These are phyloP conservation scores for Eubasilissa regina DNA, from an alignment of 1,140 invertebrate genomes.

Conservation along the genomic window DNA sequence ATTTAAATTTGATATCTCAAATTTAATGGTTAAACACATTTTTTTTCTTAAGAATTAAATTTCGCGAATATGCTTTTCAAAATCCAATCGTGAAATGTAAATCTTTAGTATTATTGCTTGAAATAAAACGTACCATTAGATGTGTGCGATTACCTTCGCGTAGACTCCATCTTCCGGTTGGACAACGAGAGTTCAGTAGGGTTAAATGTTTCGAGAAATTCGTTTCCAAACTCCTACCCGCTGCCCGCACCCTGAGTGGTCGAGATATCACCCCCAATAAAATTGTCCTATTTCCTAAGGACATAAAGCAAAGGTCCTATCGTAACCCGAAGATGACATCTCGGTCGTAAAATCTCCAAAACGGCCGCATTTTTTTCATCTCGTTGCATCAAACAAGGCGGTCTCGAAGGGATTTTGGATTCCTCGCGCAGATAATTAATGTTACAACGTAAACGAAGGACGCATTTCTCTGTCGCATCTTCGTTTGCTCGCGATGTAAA, in stretches of 20 bases:
- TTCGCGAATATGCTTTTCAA: no score
- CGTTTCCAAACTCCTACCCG: conserved; percentile 14
- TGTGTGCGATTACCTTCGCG: conserved; percentile 6
- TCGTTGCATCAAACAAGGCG: conserved; percentile 5
- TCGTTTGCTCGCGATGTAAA: no score
- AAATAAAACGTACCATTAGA: conserved; percentile 13
- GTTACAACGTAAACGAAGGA: no score
- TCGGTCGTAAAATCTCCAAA: conserved; percentile 26
- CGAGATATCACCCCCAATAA: conserved; percentile 30
- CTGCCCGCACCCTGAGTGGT: conserved; percentile 1
- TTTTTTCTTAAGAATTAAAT: no score
- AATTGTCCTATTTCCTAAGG: conserved; percentile 36
- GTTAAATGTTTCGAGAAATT: conserved; percentile 33
- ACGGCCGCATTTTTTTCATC: conserved; percentile 23
- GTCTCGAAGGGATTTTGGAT: no score
- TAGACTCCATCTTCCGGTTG: background rate
- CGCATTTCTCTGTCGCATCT: no score
- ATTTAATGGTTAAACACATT: no score
- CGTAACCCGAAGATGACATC: conserved; percentile 21
- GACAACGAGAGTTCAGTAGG: background rate
- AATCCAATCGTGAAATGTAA: background rate
- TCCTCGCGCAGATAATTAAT: no score
- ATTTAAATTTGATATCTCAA: no score
- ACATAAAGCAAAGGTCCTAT: conserved; percentile 39
- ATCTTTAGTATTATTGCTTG: background rate